Conservation (phyloP, 2,888 invertebrate genomes). For the Drosophila subquinaria region DNA sequence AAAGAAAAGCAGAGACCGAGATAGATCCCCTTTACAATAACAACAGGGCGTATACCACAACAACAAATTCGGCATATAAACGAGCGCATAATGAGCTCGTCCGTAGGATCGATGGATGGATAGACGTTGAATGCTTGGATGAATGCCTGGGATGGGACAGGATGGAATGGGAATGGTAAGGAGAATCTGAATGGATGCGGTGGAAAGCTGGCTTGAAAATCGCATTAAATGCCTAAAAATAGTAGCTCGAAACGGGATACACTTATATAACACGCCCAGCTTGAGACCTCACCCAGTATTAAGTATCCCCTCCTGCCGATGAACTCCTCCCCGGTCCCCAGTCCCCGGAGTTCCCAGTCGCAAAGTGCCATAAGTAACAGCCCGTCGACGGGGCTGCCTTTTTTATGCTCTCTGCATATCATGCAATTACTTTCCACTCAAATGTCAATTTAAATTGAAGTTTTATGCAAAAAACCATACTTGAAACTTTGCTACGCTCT, state of each 20-base stretch:
- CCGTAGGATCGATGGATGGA: conserved; percentile 62
- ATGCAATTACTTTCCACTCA: conserved; percentile 83
- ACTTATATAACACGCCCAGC: conserved; percentile 74
- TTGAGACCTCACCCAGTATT: neutral
- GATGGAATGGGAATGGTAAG: neutral
- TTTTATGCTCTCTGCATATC: conserved; percentile 79
- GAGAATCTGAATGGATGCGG: conserved; percentile 15
- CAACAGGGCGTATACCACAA: conserved; percentile 60
- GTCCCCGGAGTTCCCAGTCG: neutral
- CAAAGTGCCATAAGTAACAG: conserved; percentile 55
- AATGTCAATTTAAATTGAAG: conserved; percentile 82
- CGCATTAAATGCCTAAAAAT: conserved; percentile 78
- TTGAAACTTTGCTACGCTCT: conserved; percentile 67
- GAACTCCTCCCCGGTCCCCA: neutral
- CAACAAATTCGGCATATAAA: conserved; percentile 81
- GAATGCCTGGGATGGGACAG: conserved; percentile 2
- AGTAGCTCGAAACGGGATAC: conserved; percentile 53
- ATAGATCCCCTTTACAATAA: conserved; percentile 63
- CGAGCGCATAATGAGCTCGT: conserved; percentile 80
- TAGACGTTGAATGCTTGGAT: conserved; percentile 35
- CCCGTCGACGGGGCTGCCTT: conserved; percentile 63
- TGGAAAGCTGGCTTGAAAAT: conserved; percentile 51
- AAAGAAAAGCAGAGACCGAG: conserved; percentile 18
- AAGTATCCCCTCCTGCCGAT: neutral
- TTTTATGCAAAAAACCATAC: conserved; percentile 81